phyloP scores from a whole-genome alignment of 2,888 invertebrate species.

The Cistogaster globosa region DNA sequence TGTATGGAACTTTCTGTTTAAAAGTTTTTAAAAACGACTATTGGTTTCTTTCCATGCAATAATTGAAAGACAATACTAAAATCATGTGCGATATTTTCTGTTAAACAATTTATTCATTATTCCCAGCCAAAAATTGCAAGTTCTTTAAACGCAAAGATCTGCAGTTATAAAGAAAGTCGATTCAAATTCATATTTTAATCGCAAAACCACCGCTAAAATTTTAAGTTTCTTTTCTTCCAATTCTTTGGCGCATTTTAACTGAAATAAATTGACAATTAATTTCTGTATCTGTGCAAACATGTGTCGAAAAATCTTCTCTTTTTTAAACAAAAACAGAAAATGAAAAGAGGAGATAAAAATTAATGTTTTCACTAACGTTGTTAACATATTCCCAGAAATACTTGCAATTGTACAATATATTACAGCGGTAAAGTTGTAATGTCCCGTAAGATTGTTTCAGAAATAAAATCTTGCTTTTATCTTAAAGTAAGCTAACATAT shows the following conservation, averaged over 20 bases:
- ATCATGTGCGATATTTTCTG: no score
- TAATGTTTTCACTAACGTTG: constrained; percentile 25
- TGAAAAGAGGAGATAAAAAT: background rate
- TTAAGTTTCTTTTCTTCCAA: background rate
- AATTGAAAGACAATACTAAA: no score
- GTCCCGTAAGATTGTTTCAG: constrained; percentile 33
- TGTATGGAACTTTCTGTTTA: no score
- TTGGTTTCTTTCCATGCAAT: no score
- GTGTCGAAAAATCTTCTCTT: constrained; percentile 42
- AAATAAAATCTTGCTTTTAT: constrained; percentile 45
- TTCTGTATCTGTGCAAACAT: constrained; percentile 68
- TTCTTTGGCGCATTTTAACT: constrained; percentile 20
- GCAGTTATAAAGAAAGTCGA: no score
- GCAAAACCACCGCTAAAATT: background rate
- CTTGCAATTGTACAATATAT: background rate
- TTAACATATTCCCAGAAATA: constrained; percentile 41
- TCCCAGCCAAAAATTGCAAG: no score
- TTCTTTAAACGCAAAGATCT: no score
- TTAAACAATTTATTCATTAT: no score
- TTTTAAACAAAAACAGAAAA: background rate
- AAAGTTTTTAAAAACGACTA: no score
- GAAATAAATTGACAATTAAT: constrained; percentile 70
- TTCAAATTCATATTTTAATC: background rate
- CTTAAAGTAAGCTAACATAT: constrained; percentile 28
- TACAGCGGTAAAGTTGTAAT: constrained; percentile 15